Base-by-base conservation (phyloP, 2,113 vertebrate species). In the Chamaetylas fuelleborni region DNA sequence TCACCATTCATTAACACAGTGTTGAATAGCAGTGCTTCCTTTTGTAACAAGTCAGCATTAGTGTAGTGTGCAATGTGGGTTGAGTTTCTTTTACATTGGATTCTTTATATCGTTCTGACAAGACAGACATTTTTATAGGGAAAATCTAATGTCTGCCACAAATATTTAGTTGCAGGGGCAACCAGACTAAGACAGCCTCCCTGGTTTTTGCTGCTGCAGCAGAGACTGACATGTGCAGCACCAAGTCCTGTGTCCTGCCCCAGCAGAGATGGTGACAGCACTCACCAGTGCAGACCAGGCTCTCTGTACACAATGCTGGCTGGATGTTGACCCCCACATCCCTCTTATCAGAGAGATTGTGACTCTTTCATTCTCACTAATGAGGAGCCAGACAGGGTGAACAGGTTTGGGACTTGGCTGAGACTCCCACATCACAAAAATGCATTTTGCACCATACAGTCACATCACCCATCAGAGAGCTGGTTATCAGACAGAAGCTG, bases 31-130 rank as follows among this genome's bases (percentile, higher is more conserved):
- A 78, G 36, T 3, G 2, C 60, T 95, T 93, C 73, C 53, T 84
- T 94, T 87, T 79, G 83, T 67, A 87, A 42, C n/a, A 84, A 86
- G 84, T 60, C 51, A 94, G 40, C 76, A 65, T 65, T 34, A 71
- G 64, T 71, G 31, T 33, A 60, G 38, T 20, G 38, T 22, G 48
- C 64, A 86, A 22, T 71, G 54, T 51, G 83, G 57, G 47, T 48
- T 81, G 69, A 76, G 29, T 64, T 60, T 78, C 56, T 66, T 86
- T 80, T 83, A 58, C 54, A n/a, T 73, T 38, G 76, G 62, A 70
- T 38, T 17, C 57, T 70, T 90, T 48, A 40, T 25, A 54, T 38
- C 43, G 61, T 67, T 86, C 43, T 6, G 6, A 40, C 51, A 78
- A 89, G 67, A 64, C 6, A 67, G 47, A 51, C 6, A 14, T 73